phyloP scores from a whole-genome alignment of 2,113 vertebrate genomes.

The Elgaria multicarinata region DNA sequence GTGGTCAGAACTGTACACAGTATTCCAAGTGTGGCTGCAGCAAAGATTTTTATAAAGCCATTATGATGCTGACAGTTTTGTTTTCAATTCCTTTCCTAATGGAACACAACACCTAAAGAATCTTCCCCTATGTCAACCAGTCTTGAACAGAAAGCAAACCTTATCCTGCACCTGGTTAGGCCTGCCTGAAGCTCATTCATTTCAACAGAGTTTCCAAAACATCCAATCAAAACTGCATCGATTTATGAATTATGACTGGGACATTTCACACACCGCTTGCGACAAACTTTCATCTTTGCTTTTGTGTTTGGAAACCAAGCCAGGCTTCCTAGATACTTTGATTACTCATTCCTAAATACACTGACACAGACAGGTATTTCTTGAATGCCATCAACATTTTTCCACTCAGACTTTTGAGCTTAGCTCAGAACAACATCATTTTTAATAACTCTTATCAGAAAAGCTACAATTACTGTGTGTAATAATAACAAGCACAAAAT shows the following conservation, averaged over 20 bases:
- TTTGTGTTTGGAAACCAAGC: neutral
- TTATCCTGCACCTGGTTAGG: neutral
- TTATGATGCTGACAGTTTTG: too few species aligned
- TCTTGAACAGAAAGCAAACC: neutral
- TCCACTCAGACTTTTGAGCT: conserved; percentile 42
- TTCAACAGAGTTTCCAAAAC: neutral
- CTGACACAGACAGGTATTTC: neutral
- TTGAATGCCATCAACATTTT: conserved; percentile 5
- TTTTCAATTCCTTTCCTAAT: too few species aligned
- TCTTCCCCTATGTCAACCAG: neutral
- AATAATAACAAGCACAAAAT: conserved; percentile 37
- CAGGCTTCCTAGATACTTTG: neutral
- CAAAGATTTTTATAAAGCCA: too few species aligned
- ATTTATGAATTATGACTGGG: neutral
- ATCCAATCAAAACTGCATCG: rapidly evolving
- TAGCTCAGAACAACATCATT: conserved; percentile 42
- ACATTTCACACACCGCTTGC: neutral
- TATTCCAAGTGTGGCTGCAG: too few species aligned
- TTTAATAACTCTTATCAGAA: conserved; percentile 37
- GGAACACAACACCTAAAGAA: too few species aligned
- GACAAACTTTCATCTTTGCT: neutral
- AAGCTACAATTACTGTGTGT: conserved; percentile 41
- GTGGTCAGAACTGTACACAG: too few species aligned
- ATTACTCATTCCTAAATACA: neutral
- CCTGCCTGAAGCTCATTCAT: neutral